Conservation (phyloP, 2,888 invertebrate genomes). For the Epirrhoe alternata region DNA sequence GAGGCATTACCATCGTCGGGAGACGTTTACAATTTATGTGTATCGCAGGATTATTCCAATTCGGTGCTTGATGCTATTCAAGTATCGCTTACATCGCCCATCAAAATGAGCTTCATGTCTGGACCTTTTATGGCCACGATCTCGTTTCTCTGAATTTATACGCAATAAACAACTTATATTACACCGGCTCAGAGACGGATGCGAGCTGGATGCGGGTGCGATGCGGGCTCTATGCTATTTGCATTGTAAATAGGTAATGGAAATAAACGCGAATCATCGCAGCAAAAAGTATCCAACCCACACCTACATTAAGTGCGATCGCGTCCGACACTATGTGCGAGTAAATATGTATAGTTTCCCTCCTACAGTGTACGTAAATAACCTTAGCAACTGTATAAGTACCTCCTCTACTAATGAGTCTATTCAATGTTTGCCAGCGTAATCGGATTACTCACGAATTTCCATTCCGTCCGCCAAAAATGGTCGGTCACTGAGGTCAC, state of each 20-base stretch:
- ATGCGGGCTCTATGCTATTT: neutral
- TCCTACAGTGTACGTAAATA: conserved; percentile 14
- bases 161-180: neutral
- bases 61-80: conserved; percentile 29
- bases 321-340: neutral
- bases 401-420: conserved; percentile 28
- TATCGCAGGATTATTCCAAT: conserved; percentile 38
- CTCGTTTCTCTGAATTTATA: conserved; percentile 37
- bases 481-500: conserved; percentile 12
- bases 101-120: conserved; percentile 36
- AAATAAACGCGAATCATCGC: neutral
- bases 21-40: conserved; percentile 38
- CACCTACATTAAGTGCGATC: neutral
- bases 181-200: conserved; percentile 1
- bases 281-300: neutral
- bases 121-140: conserved; percentile 38
- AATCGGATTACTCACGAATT: conserved; percentile 29
- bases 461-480: conserved; percentile 20
- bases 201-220: conserved; percentile 3
- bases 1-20: conserved; percentile 28
- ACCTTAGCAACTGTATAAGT: conserved; percentile 18
- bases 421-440: conserved; percentile 26
- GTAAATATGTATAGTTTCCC: conserved; percentile 14
- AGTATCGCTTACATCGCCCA: conserved; percentile 35
- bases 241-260: neutral